These are phyloP conservation scores for Ctena decussata DNA, from an alignment of 2,888 invertebrate genomes.

Conservation along the genomic window DNA sequence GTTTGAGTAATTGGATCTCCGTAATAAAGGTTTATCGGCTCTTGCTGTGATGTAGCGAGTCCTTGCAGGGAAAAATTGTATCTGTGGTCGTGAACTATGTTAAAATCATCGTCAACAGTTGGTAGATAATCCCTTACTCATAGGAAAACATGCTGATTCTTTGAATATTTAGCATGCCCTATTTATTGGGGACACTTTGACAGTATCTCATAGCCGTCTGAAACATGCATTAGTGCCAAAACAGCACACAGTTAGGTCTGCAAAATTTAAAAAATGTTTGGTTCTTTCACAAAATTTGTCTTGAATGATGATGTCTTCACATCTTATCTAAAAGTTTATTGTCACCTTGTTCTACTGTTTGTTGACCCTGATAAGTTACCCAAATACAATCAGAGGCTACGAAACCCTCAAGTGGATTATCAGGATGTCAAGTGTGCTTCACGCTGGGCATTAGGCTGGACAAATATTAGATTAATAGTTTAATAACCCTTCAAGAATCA, in stretches of 20 bases:
- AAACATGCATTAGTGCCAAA: no score
- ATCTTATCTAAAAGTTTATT: neutral
- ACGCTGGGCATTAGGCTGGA: conserved; percentile 3
- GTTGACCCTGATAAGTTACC: neutral
- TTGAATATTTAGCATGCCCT: no score
- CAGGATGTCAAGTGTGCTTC: conserved; percentile 3
- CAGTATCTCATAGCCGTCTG: no score
- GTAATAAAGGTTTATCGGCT: neutral
- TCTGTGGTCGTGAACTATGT: no score
- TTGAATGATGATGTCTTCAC: neutral
- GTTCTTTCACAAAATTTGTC: neutral
- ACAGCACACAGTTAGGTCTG: no score
- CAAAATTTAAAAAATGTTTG: no score
- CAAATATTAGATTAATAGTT: neutral
- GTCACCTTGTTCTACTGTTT: neutral
- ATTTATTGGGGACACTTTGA: no score
- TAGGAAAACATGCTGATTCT: no score
- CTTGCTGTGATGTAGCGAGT: neutral
- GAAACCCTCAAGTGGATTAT: neutral
- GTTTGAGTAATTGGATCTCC: neutral
- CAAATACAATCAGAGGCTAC: conserved; percentile 1
- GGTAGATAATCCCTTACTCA: no score
- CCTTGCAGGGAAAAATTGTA: neutral
- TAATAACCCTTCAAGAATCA: neutral
- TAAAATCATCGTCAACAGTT: no score